Percentiles rank a stretch among this genome's conserved stretches.
These are phyloP conservation scores for Pegoplata infirma DNA, from an alignment of 2,888 invertebrate species.

Conservation along the genomic window DNA sequence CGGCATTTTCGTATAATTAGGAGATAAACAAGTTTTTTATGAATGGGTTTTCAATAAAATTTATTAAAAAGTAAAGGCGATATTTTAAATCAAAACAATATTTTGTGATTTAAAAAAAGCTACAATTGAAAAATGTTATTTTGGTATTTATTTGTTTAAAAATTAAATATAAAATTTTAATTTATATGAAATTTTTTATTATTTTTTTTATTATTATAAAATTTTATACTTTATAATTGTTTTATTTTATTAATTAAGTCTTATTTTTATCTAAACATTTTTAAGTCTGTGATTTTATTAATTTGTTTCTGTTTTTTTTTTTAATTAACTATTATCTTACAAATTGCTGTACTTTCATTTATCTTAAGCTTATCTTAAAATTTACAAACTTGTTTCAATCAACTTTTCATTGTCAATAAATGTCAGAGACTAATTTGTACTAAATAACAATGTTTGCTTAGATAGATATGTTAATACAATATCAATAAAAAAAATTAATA, in stretches of 20 bases:
- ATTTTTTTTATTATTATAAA: too few species aligned
- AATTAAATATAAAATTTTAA: too few species aligned
- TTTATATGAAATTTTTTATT: too few species aligned
- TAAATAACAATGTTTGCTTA: slow-evolving; percentile 20
- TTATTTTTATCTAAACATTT: neutral
- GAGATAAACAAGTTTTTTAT: too few species aligned
- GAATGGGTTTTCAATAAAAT: too few species aligned
- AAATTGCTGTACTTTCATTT: neutral
- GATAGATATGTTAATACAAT: slow-evolving; percentile 51
- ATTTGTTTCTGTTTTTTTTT: neutral
- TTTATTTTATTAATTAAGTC: neutral
- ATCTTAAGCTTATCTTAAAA: slow-evolving; percentile 20
- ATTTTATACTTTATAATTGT: too few species aligned
- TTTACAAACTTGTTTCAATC: slow-evolving; percentile 40
- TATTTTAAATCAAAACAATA: too few species aligned
- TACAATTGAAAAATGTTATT: too few species aligned
- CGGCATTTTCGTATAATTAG: too few species aligned
- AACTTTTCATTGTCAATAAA: slow-evolving; percentile 55
- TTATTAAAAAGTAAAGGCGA: too few species aligned
- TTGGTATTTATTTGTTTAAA: too few species aligned
- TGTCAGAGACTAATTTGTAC: slow-evolving; percentile 58
- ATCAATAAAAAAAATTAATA: slow-evolving; percentile 5
- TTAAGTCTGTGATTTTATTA: neutral
- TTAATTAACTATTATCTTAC: neutral
- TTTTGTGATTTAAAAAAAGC: too few species aligned